These are phyloP conservation scores for Euleptes europaea DNA, from an alignment of 2,113 vertebrate genomes.

Conservation along the genomic window DNA sequence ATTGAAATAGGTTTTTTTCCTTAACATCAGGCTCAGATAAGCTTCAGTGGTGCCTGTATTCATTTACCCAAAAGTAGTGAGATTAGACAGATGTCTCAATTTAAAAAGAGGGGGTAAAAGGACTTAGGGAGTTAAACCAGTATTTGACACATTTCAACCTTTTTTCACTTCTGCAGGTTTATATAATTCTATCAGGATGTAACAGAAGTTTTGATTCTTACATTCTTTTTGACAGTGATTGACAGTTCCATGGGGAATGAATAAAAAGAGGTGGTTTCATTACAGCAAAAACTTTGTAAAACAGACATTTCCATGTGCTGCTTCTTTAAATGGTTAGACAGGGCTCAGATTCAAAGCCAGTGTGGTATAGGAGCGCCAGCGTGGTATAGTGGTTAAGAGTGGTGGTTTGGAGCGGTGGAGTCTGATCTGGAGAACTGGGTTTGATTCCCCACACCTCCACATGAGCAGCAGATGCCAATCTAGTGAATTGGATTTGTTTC, in stretches of 20 bases:
- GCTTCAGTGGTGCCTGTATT: constrained; percentile 59
- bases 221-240: constrained; percentile 70
- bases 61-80: constrained; percentile 62
- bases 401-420: too few relatives aligned
- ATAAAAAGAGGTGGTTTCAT: constrained; percentile 66
- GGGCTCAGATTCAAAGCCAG: background rate
- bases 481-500: too few relatives aligned
- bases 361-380: too few relatives aligned
- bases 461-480: too few relatives aligned
- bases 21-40: constrained; percentile 63
- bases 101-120: constrained; percentile 58
- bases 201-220: constrained; percentile 76
- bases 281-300: constrained; percentile 44
- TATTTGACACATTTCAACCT: constrained; percentile 69
- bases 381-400: too few relatives aligned
- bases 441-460: too few relatives aligned
- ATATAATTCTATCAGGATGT: constrained; percentile 72
- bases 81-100: constrained; percentile 71
- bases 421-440: too few relatives aligned
- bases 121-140: constrained; percentile 49
- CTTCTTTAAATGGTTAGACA: background rate
- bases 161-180: constrained; percentile 68
- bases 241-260: constrained; percentile 73
- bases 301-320: constrained; percentile 34
- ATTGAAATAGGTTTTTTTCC: constrained; percentile 56